Evolutionary conservation across 2,113 vertebrate species (phyloP).

Genomic region (Paramormyrops kingsleyae): DNA sequence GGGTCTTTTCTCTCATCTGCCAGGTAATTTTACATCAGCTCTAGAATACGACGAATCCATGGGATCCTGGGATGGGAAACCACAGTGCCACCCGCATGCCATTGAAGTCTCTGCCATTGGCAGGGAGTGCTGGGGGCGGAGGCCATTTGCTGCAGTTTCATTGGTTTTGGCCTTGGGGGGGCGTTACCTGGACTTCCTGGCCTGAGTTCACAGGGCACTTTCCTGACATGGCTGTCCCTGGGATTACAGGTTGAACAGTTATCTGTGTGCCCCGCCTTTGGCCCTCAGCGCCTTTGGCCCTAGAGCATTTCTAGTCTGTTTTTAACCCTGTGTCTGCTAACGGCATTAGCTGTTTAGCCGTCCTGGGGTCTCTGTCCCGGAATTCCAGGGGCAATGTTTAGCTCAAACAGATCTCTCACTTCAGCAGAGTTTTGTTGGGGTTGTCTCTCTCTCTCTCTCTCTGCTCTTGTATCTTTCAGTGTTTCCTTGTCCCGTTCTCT

Average conservation of each 20-base stretch:
- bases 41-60: not conserved
- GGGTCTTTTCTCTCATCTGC: not conserved
- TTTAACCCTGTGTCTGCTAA: not conserved
- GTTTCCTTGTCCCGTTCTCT: not conserved
- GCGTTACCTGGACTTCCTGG: not conserved
- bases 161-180: not conserved
- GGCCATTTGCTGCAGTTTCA: not conserved
- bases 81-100: not conserved
- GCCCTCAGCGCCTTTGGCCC: not conserved
- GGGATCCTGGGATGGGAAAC: not conserved
- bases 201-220: not conserved
- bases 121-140: not conserved
- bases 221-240: not conserved
- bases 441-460: not conserved
- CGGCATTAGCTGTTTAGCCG: not conserved
- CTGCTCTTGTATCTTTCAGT: not conserved
- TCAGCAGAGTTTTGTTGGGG: no score
- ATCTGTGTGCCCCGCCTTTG: constrained; percentile 34
- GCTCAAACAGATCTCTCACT: not conserved
- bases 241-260: constrained; percentile 41
- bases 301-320: not conserved
- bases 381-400: not conserved
- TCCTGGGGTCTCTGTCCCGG: not conserved
- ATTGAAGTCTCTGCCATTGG: not conserved
- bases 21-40: not conserved